These are phyloP conservation scores for Mythimna ferrago DNA, from an alignment of 2,888 invertebrate species.

Conservation along the genomic window DNA sequence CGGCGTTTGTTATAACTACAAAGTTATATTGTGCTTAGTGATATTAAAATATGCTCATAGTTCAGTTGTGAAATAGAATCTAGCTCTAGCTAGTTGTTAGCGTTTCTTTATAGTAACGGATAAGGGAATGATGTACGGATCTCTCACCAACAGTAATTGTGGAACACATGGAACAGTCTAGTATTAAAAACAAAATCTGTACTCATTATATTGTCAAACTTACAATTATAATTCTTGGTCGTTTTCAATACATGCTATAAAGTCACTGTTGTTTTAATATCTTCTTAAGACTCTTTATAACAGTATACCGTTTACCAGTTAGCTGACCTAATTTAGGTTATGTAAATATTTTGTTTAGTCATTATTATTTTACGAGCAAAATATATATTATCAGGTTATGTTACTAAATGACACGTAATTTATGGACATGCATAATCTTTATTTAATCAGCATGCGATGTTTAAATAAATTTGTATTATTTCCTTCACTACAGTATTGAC, in stretches of 20 bases:
- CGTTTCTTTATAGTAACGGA: conserved; percentile 72
- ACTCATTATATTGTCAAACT: conserved; percentile 43
- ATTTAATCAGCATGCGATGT: conserved; percentile 82
- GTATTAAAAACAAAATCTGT: conserved; percentile 51
- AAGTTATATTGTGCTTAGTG: conserved; percentile 86
- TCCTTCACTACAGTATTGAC: conserved; percentile 88
- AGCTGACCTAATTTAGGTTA: conserved; percentile 66
- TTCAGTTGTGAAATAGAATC: conserved; percentile 88
- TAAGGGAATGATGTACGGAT: conserved; percentile 70
- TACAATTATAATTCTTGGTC: conserved; percentile 34
- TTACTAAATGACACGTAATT: conserved; percentile 66
- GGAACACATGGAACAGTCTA: conserved; percentile 46
- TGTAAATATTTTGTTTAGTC: conserved; percentile 85
- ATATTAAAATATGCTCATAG: conserved; percentile 88
- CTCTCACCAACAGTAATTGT: conserved; percentile 68
- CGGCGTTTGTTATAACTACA: conserved; percentile 74
- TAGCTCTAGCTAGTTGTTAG: conserved; percentile 87
- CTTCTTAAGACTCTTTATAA: conserved; percentile 40
- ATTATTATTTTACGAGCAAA: conserved; percentile 71
- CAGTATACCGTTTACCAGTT: conserved; percentile 60
- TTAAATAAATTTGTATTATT: conserved; percentile 83
- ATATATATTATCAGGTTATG: conserved; percentile 71
- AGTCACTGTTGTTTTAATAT: conserved; percentile 62
- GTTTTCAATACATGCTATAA: conserved; percentile 58
- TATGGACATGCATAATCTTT: conserved; percentile 85